A percentile compares a stretch with the other conserved stretches of the same genome.
Evolutionary conservation across 53 echinoderm and acorn worm species (phyloP).

Genomic region (Echinarachnius parma): DNA sequence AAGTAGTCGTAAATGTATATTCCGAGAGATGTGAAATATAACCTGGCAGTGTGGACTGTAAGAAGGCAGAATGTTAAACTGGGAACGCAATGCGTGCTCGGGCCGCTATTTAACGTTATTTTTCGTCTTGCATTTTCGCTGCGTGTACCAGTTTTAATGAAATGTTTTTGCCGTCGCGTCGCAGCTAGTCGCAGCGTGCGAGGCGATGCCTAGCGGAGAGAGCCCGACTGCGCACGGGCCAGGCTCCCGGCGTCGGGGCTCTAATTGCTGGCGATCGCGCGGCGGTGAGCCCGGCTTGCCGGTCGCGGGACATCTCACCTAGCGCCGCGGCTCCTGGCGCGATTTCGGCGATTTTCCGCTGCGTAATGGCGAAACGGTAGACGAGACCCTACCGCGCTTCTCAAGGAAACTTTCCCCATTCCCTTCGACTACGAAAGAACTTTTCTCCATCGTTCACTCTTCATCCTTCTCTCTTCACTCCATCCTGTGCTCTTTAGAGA

Average conservation of each 20-base stretch:
- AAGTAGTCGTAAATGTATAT: too few relatives aligned
- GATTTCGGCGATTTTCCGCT: constrained; percentile 15
- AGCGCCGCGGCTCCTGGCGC: constrained; percentile 16
- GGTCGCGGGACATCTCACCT: constrained; percentile 9
- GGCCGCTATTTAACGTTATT: constrained; percentile 20
- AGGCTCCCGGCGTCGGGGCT: constrained; percentile 39
- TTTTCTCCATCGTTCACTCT: background rate
- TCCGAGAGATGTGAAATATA: too few relatives aligned
- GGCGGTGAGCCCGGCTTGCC: constrained; percentile 28
- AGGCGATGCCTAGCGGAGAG: constrained; percentile 18
- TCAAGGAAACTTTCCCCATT: constrained; percentile 30
- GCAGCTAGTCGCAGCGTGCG: constrained; percentile 36
- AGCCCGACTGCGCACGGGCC: constrained; percentile 34
- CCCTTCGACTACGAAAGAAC: constrained; percentile 10
- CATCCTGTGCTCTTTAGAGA: background rate
- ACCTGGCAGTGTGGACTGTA: background rate
- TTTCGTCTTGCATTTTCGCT: constrained; percentile 24
- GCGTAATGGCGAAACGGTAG: constrained; percentile 40
- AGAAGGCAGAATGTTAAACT: constrained; percentile 12
- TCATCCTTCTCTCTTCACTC: background rate
- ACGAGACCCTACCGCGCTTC: constrained; percentile 39
- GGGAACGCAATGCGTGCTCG: constrained; percentile 11
- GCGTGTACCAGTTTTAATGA: constrained; percentile 21
- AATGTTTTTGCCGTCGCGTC: too few relatives aligned
- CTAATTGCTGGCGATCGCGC: constrained; percentile 39